These are phyloP conservation scores for Prunella fulvescens DNA, from an alignment of 2,113 vertebrate genomes.

Conservation along the genomic window DNA sequence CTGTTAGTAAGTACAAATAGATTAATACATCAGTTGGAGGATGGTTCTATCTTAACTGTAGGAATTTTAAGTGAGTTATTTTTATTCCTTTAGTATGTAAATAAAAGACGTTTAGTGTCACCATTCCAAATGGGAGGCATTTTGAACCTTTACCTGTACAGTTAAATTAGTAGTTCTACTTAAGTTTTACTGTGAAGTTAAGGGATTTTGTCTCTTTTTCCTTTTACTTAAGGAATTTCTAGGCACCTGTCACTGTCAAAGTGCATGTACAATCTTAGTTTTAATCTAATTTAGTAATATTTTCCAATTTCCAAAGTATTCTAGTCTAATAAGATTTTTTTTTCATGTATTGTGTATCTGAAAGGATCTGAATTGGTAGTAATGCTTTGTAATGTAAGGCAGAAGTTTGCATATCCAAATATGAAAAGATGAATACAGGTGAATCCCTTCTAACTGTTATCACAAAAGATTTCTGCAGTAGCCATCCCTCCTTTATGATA, in stretches of 20 bases:
- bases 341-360: neutral
- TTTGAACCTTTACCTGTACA: neutral
- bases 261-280: neutral
- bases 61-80: neutral
- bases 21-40: neutral
- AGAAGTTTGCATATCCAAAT: neutral
- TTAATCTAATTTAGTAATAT: neutral
- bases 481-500: neutral
- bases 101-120: neutral
- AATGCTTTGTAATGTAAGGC: neutral
- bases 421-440: neutral
- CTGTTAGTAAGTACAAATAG: slow-evolving; percentile 79
- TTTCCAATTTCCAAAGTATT: neutral
- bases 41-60: neutral
- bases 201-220: neutral
- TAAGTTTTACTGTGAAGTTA: neutral
- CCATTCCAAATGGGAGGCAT: neutral
- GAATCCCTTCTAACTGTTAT: neutral
- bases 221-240: neutral
- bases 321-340: neutral
- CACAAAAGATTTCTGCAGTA: neutral
- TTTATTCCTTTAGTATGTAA: neutral
- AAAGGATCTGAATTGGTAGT: neutral
- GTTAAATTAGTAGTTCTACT: neutral
- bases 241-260: neutral